Evolutionary conservation across 2,113 vertebrate species (phyloP).

Genomic region (Lepus americanus): DNA sequence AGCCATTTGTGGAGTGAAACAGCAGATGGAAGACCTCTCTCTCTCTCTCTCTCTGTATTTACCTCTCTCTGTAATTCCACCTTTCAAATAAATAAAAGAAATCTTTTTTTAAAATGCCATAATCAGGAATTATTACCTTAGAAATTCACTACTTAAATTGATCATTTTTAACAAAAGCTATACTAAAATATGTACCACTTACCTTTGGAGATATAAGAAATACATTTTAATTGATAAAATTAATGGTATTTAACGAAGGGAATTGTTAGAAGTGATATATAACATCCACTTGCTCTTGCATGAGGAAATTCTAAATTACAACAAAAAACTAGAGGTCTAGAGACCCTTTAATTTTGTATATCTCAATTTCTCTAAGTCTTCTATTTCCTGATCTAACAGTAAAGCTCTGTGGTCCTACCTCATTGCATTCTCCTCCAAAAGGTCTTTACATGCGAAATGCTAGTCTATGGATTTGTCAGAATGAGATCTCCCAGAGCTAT

Average conservation of each 20-base stretch:
- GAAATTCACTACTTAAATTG: not conserved
- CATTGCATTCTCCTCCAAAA: not conserved
- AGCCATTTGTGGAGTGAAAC: too few relatives aligned
- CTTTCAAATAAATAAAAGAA: too few relatives aligned
- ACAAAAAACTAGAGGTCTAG: not conserved
- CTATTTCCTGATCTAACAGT: not conserved
- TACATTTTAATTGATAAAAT: not conserved
- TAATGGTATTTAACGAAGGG: not conserved
- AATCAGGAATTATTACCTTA: not conserved
- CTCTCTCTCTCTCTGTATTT: too few relatives aligned
- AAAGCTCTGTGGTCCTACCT: not conserved
- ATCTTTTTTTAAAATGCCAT: too few relatives aligned
- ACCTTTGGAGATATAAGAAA: not conserved
- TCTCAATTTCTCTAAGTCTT: not conserved
- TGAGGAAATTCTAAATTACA: not conserved
- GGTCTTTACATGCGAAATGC: not conserved
- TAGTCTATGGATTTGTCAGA: not conserved
- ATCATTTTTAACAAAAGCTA: constrained; percentile 17
- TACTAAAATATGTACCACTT: not conserved
- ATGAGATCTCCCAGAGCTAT: not conserved
- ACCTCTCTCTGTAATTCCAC: too few relatives aligned
- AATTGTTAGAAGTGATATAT: not conserved
- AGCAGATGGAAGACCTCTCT: too few relatives aligned
- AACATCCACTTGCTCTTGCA: not conserved
- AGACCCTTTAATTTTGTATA: not conserved